phyloP scores from a whole-genome alignment of 1,140 invertebrate genomes.

The Sycobia sp. region DNA sequence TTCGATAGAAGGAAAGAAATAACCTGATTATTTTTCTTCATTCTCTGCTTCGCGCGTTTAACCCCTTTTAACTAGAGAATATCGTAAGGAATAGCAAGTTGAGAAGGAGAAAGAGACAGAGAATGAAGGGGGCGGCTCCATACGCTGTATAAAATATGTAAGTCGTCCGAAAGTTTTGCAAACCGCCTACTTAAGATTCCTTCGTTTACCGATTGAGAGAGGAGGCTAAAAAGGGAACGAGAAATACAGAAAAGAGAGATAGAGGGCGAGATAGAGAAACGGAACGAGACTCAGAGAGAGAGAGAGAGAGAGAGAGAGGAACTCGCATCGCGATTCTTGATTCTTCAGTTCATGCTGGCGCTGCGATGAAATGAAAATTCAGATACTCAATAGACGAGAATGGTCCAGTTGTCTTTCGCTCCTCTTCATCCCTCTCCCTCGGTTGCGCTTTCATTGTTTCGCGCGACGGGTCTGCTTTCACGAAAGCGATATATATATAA shows the following conservation, averaged over 20 bases:
- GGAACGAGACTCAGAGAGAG: not conserved
- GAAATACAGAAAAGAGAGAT: not conserved
- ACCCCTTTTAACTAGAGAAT: too few relatives aligned
- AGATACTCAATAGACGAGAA: slow-evolving; percentile 26
- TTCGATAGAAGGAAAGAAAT: not conserved
- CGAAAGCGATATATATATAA: too few relatives aligned
- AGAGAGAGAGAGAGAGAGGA: not conserved
- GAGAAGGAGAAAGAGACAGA: too few relatives aligned
- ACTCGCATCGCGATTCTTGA: not conserved
- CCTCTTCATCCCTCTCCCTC: too few relatives aligned
- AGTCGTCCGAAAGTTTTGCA: slow-evolving; percentile 31
- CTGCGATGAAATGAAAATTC: slow-evolving; percentile 24
- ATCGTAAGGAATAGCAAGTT: too few relatives aligned
- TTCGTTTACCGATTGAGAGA: not conserved
- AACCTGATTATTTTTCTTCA: slow-evolving; percentile 11
- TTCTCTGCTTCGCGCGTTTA: not conserved
- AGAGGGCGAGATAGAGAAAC: not conserved
- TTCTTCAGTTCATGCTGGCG: slow-evolving; percentile 27
- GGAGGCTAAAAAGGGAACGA: not conserved
- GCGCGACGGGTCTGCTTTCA: too few relatives aligned
- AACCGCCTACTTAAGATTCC: slow-evolving; percentile 27
- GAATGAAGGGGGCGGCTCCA: too few relatives aligned
- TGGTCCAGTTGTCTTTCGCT: too few relatives aligned
- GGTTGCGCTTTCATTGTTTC: too few relatives aligned
- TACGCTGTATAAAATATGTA: slow-evolving; percentile 29